Evolutionary conservation across 2,113 vertebrate species (phyloP).

Genomic region (Ancistrus triradiatus): DNA sequence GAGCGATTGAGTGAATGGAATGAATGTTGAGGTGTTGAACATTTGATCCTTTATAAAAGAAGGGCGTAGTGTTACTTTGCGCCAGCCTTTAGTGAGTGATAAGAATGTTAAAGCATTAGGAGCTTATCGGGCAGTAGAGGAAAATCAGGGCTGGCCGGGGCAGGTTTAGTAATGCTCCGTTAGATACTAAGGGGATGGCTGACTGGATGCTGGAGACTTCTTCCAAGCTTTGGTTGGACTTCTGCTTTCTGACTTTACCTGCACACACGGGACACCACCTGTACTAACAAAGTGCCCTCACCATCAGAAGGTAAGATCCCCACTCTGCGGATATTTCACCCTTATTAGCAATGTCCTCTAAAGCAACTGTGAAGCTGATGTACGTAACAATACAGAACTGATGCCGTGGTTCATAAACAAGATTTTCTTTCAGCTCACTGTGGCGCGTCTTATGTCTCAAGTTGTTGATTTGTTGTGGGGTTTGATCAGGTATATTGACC

Average conservation of each 20-base stretch:
- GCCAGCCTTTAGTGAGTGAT: conserved; percentile 13
- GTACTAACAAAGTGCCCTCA: conserved; percentile 59
- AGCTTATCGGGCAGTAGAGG: conserved; percentile 12
- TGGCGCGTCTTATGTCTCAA: too few relatives aligned
- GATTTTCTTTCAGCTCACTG: too few relatives aligned
- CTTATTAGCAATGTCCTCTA: too few relatives aligned
- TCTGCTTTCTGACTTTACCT: conserved; percentile 46
- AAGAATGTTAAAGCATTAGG: conserved; percentile 23
- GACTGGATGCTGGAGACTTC: conserved; percentile 49
- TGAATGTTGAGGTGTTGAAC: neutral
- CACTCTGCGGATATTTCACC: neutral
- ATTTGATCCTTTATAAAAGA: neutral
- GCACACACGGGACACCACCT: conserved; percentile 55
- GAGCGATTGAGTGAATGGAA: neutral
- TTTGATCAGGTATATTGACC: too few relatives aligned
- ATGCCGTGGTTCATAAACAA: too few relatives aligned
- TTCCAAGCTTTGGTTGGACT: conserved; percentile 21
- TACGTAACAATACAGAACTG: too few relatives aligned
- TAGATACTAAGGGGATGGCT: conserved; percentile 58
- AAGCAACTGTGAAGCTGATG: too few relatives aligned
- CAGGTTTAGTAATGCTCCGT: neutral
- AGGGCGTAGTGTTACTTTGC: neutral
- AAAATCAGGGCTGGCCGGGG: conserved; percentile 12
- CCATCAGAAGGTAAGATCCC: conserved; percentile 55
- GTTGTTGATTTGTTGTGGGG: too few relatives aligned